Evolutionary conservation across 2,888 invertebrate genomes (phyloP), one percentile per base, ranked within the genome.

Genomic region (Pyrrhia umbra): DNA sequence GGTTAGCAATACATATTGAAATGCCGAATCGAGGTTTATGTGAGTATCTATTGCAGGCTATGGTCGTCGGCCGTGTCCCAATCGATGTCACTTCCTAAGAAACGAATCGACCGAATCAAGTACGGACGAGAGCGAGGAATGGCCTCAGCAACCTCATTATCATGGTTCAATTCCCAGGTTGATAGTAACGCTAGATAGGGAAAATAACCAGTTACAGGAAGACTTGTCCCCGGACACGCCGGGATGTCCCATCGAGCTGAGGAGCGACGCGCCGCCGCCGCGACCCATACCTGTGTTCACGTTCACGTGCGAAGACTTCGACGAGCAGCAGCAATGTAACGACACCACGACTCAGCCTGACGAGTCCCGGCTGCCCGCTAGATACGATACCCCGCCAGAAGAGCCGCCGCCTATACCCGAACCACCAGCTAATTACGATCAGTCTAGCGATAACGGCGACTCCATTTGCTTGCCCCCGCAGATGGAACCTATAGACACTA

Each of bases 281-380:
- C 83, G 89, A 0, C 90, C 90, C 1, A 92, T 94, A 15, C 94
- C 94, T 0, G 85, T 94, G 2, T 95, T 95, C 69, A 91, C 94
- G 0, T 94, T 94, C 69, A 94, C 94, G 0, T 94, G 94, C 67
- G 94, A 93, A 61, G 95, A 94, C 71, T 91, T 89, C 55, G 94
- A 94, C 59, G 92, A 90, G 42, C 83, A 71, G 50, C 81, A 84
- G n/a, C 74, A 84, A 2, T 77, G 81, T 25, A 27, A 63, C 52
- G 83, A 87, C 55, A 75, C 80, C 0, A 66, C 79, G 30, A 67
- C 80, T 2, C 83, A 81, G 56, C 85, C 87, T 21, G 85, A 83
- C 5, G 82, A 86, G 40, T 79, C 84, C 2, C 81, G 83, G 2
- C 76, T 67, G n/a, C 52, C 8, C 23, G 21, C 68, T 1, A 9